Percentiles rank a stretch among this genome's conserved stretches.
Evolutionary conservation across 2,113 vertebrate genomes (phyloP).

Genomic region (Monarcha castaneiventris): DNA sequence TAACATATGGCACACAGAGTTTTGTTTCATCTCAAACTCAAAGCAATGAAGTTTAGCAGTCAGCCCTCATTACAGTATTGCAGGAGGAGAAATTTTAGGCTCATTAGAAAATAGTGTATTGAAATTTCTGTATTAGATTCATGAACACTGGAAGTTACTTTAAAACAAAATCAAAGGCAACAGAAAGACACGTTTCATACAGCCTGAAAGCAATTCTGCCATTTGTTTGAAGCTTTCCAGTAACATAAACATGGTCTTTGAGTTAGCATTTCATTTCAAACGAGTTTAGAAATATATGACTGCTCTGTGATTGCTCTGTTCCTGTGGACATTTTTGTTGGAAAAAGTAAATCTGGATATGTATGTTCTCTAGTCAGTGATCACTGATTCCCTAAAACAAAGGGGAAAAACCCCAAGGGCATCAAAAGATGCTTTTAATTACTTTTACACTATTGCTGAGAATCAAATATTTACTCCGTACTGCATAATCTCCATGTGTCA

Average conservation of each 20-base stretch:
- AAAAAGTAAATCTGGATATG: not conserved
- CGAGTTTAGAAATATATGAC: not conserved
- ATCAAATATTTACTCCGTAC: not conserved
- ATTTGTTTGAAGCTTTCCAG: constrained; percentile 3
- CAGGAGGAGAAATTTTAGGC: not conserved
- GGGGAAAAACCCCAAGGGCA: not conserved
- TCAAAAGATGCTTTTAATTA: not conserved
- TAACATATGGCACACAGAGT: constrained; percentile 26
- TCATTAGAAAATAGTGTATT: not conserved
- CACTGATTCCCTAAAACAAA: not conserved
- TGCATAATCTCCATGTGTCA: not conserved
- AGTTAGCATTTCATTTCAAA: constrained; percentile 15
- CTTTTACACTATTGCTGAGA: not conserved
- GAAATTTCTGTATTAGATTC: not conserved
- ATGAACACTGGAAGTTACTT: not conserved
- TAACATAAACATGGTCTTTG: not conserved
- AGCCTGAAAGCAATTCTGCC: constrained; percentile 3
- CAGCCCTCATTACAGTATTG: not conserved
- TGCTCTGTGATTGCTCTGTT: not conserved
- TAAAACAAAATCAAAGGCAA: not conserved
- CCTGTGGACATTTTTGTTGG: not conserved
- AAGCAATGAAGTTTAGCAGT: constrained; percentile 18
- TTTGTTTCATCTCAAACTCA: constrained; percentile 39
- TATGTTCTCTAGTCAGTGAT: not conserved
- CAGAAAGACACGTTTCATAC: not conserved